Base-by-base conservation (phyloP, 2,113 vertebrate species). In the Leptosomus discolor region DNA sequence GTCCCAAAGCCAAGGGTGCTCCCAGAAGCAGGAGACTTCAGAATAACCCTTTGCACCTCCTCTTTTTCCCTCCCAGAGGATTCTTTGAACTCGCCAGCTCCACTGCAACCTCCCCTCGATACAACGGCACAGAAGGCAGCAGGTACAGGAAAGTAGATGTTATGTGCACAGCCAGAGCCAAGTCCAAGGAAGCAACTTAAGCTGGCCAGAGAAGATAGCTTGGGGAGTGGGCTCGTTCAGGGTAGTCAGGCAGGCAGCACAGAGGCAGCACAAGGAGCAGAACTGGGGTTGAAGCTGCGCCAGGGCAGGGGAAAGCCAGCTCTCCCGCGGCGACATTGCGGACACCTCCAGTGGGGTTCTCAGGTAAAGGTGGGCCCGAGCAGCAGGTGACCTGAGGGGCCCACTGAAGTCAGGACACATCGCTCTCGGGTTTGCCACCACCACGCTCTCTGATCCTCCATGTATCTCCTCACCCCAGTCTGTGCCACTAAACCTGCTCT, bases 151-250 rank as follows among this genome's bases (percentile, higher is more conserved):
- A n/a, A 79, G 70, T 41, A 76, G 57, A 78, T 88, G 92, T 63
- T 88, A 94, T 75, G 67, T 90, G 84, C 86, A 46, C 94, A 96
- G 96, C 95, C 94, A 97, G 84, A 97, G 96, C 95, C 95, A 89
- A 92, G 73, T 41, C 87, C 8, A 1, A 85, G 84, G 74, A 95
- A 95, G 94, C 97, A 87, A 63, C 9, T 77, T 65, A 94, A 91
- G 94, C 73, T 87, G 77, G 61, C 85, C 37, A 6, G 77, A 95
- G 73, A 75, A 87, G 68, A 78, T 2, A 94, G 95, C 85, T 29
- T 39, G 43, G 73, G 87, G 82, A 54, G 51, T 43, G 89, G 73
- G 91, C 85, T 96, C 16, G 8, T 18, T 48, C 63, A 26, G 88
- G 77, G 83, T 34, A 83, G 88, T 77, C 94, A 97, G 94, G 92